Evolutionary conservation across 1,140 invertebrate genomes (phyloP).

Genomic region (Drosophila lacteicornis): DNA sequence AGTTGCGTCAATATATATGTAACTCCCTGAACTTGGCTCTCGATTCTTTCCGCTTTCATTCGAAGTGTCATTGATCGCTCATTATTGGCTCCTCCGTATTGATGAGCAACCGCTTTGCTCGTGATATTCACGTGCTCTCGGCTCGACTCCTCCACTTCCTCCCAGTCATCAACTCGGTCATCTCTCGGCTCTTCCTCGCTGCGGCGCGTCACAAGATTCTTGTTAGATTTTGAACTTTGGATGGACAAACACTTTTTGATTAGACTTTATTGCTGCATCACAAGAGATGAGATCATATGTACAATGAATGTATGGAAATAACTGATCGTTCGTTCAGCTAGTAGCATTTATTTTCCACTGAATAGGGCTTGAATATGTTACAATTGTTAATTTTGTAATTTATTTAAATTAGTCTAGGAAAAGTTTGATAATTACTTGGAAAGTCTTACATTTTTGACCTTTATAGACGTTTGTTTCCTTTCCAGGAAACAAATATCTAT

Average conservation of each 20-base stretch:
- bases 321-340: background rate
- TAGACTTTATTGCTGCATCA: slow-evolving; percentile 44
- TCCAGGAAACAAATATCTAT: no score
- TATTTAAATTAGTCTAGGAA: no score
- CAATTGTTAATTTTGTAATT: no score
- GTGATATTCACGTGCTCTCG: slow-evolving; percentile 45
- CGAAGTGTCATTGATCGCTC: slow-evolving; percentile 33
- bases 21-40: slow-evolving; percentile 11
- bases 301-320: background rate
- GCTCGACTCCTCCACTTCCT: background rate
- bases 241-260: slow-evolving; percentile 26
- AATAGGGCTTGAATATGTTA: no score
- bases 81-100: slow-evolving; percentile 10
- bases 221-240: slow-evolving; percentile 40
- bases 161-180: background rate
- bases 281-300: slow-evolving; percentile 31
- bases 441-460: no score
- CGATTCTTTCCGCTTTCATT: slow-evolving; percentile 13
- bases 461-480: no score
- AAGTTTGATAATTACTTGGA: no score
- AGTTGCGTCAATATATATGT: background rate
- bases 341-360: background rate
- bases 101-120: slow-evolving; percentile 22
- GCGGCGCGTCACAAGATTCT: slow-evolving; percentile 30
- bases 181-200: background rate